Evolutionary conservation across 2,113 vertebrate species (phyloP).

Genomic region (Coryphaenoides rupestris): DNA sequence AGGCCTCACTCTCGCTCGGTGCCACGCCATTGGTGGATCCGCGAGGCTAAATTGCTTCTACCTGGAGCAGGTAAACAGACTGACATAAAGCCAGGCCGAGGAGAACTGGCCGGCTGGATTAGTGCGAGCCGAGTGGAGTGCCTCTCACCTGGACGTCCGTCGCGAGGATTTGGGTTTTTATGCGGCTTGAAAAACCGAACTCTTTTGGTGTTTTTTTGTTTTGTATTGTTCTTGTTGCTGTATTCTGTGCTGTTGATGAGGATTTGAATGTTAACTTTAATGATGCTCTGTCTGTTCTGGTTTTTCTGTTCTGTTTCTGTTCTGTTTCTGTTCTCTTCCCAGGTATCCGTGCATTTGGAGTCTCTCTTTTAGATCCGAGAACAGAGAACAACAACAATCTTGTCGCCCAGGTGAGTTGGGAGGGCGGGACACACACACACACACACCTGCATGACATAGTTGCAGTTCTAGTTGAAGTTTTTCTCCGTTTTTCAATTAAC

Average conservation of each 20-base stretch:
- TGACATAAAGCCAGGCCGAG: slow-evolving; percentile 40
- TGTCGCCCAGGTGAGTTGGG: slow-evolving; percentile 23
- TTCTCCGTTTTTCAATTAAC: no score
- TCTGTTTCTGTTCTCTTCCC: slow-evolving; percentile 10
- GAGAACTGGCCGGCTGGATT: slow-evolving; percentile 38
- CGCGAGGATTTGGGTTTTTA: neutral
- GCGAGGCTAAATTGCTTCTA: slow-evolving; percentile 66
- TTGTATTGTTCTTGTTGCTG: neutral
- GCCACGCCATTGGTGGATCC: slow-evolving; percentile 63
- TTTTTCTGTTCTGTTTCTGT: neutral
- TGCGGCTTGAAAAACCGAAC: slow-evolving; percentile 44
- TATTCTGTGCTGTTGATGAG: neutral
- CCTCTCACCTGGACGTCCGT: slow-evolving; percentile 11
- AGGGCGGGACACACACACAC: no score
- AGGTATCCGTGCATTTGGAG: neutral
- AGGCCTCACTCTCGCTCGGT: slow-evolving; percentile 34
- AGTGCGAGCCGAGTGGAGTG: slow-evolving; percentile 20
- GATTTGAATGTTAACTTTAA: neutral
- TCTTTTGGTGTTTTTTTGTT: no score
- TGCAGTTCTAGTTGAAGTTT: no score
- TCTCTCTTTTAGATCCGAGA: neutral
- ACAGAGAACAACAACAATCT: no score
- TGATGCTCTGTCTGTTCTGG: neutral
- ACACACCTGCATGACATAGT: neutral
- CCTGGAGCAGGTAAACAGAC: slow-evolving; percentile 71